These are phyloP conservation scores for Catagonus wagneri DNA, from an alignment of 2,113 vertebrate species.

Conservation along the genomic window DNA sequence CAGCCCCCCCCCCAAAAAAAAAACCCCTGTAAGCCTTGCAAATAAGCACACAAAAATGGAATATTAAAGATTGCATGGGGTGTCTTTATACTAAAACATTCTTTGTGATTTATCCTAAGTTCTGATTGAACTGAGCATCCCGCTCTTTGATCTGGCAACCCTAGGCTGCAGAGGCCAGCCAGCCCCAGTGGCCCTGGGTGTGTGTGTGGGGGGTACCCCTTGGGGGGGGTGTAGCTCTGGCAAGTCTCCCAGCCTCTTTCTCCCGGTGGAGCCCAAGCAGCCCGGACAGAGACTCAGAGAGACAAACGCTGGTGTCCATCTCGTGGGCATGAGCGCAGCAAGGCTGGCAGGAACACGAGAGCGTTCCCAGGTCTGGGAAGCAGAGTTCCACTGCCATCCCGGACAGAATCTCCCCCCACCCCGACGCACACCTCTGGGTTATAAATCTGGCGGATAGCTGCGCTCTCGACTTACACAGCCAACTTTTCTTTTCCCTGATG, in stretches of 20 bases:
- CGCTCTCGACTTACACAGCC: constrained; percentile 78
- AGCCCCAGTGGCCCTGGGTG: accelerated
- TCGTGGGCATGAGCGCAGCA: neutral
- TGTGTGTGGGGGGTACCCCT: accelerated
- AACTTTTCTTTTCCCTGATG: constrained; percentile 86
- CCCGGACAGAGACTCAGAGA: accelerated
- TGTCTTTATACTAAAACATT: neutral
- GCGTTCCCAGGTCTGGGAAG: neutral
- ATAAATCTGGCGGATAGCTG: constrained; percentile 84
- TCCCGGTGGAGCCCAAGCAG: accelerated
- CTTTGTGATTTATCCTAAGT: neutral
- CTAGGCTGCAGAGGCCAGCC: accelerated
- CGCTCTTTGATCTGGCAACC: neutral
- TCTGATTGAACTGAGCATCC: neutral
- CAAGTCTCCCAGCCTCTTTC: neutral
- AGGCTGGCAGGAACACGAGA: neutral
- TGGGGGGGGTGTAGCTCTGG: too few species aligned
- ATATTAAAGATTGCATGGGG: too few species aligned
- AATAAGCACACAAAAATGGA: neutral
- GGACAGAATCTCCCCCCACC: neutral
- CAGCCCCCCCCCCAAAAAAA: too few species aligned
- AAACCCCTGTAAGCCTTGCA: neutral
- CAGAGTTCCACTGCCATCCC: neutral
- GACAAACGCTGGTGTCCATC: neutral
- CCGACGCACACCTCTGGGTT: neutral